Evolutionary conservation across 2,888 invertebrate species (phyloP).

Genomic region (Drosophila falleni): DNA sequence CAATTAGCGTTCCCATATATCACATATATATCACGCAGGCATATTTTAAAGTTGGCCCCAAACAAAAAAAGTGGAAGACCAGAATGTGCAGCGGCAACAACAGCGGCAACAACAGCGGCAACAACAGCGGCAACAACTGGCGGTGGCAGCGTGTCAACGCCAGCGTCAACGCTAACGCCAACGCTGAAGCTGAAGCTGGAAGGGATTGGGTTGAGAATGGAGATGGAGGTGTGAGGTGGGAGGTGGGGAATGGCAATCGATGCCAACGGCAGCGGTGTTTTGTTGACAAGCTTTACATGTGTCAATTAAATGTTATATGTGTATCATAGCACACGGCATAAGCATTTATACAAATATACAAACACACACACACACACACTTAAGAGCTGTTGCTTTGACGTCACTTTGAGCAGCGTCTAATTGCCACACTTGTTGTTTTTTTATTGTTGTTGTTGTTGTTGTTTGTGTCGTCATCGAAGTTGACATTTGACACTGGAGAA

Average conservation of each 20-base stretch:
- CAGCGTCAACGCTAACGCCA: too few species aligned
- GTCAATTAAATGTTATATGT: constrained; percentile 75
- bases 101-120: constrained; percentile 27
- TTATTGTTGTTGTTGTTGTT: constrained; percentile 22
- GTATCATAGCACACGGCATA: constrained; percentile 60
- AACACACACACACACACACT: constrained; percentile 11
- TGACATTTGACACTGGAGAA: constrained; percentile 74
- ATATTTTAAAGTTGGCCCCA: constrained; percentile 50
- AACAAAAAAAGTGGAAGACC: constrained; percentile 14
- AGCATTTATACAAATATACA: not conserved
- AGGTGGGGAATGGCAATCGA: constrained; percentile 25
- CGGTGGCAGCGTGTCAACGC: constrained; percentile 38
- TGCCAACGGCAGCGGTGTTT: constrained; percentile 59
- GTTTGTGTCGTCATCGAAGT: constrained; percentile 59
- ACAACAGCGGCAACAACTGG: not conserved
- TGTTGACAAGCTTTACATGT: constrained; percentile 74
- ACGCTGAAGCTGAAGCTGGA: not conserved
- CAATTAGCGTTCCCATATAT: constrained; percentile 70
- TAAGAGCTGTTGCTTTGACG: constrained; percentile 57
- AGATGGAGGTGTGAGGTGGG: not conserved
- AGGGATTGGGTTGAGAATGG: not conserved
- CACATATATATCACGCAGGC: constrained; percentile 65
- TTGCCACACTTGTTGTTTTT: constrained; percentile 55
- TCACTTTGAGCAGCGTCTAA: constrained; percentile 57
- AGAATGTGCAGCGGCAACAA: constrained; percentile 25